Conservation (phyloP, 2,797 vertebrate genomes). For the Onychomys torridus region DNA sequence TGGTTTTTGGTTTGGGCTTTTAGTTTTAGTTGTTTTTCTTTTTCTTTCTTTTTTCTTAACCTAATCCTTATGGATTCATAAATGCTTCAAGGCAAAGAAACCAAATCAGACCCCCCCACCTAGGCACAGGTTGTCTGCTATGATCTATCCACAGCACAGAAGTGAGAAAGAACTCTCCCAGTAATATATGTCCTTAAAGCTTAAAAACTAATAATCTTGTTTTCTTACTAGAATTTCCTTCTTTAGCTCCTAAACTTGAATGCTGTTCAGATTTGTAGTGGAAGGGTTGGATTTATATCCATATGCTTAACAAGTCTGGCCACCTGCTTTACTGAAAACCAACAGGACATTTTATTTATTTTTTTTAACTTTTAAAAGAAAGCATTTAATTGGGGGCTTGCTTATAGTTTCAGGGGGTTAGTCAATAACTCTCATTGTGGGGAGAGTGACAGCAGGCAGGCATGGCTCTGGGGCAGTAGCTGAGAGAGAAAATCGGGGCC, state of each 20-base stretch:
- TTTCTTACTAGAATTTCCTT: not conserved
- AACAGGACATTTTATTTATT: not conserved
- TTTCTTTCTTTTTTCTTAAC: not conserved
- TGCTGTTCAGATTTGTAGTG: not conserved
- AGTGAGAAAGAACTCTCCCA: not conserved
- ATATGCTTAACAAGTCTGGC: not conserved
- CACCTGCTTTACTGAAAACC: not conserved
- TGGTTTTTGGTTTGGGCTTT: not conserved
- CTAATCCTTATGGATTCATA: not conserved
- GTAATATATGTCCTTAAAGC: not conserved
- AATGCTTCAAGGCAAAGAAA: not conserved
- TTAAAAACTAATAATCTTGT: slow-evolving; percentile 27
- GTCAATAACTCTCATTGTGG: too few species aligned
- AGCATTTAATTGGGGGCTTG: too few species aligned
- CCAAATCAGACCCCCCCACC: not conserved
- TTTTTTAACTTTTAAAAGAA: too few species aligned
- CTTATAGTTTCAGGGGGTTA: too few species aligned
- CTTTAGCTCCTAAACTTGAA: not conserved
- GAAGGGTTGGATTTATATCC: not conserved
- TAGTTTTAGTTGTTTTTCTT: not conserved
- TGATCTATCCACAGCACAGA: not conserved
- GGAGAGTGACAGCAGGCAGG: too few species aligned
- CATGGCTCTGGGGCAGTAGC: too few species aligned
- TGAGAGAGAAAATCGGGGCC: too few species aligned
- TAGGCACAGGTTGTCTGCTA: not conserved